Evolutionary conservation across 2,888 invertebrate genomes (phyloP).

Genomic region (Clepsis dumicolana): DNA sequence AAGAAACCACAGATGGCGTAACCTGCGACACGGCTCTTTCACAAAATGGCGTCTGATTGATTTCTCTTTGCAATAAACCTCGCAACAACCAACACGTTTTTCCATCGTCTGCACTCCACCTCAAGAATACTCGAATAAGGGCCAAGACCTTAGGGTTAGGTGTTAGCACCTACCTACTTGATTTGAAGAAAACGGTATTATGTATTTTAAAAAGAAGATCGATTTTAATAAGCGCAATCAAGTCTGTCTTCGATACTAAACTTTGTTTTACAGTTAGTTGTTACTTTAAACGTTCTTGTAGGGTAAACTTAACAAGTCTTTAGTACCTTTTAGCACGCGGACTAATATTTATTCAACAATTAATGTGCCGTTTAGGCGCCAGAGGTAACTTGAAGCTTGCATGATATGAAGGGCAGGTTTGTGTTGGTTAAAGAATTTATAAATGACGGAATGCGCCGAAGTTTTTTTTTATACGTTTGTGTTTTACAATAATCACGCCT

Average conservation of each 20-base stretch:
- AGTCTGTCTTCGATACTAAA: not conserved
- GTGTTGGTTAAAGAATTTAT: not conserved
- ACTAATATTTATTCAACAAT: slow-evolving; percentile 14
- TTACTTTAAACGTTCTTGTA: not conserved
- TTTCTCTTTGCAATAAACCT: no score
- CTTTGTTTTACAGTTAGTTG: not conserved
- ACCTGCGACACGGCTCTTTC: no score
- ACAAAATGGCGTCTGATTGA: no score
- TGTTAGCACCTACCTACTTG: no score
- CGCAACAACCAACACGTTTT: no score
- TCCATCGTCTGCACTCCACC: no score
- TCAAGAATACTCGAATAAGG: no score
- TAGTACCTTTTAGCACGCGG: slow-evolving; percentile 14
- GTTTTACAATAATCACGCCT: no score
- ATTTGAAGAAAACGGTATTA: no score
- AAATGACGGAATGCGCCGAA: not conserved
- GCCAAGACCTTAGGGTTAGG: no score
- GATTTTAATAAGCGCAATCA: not conserved
- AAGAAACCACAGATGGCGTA: no score
- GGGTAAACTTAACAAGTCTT: not conserved
- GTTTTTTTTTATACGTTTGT: not conserved
- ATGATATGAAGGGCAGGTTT: not conserved
- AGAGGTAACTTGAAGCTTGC: slow-evolving; percentile 1
- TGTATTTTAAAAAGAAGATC: no score
- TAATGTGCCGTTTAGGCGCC: slow-evolving; percentile 9